Evolutionary conservation across 2,888 invertebrate species (phyloP), one percentile per base, ranked within the genome.

Genomic region (Campaea margaritaria): DNA sequence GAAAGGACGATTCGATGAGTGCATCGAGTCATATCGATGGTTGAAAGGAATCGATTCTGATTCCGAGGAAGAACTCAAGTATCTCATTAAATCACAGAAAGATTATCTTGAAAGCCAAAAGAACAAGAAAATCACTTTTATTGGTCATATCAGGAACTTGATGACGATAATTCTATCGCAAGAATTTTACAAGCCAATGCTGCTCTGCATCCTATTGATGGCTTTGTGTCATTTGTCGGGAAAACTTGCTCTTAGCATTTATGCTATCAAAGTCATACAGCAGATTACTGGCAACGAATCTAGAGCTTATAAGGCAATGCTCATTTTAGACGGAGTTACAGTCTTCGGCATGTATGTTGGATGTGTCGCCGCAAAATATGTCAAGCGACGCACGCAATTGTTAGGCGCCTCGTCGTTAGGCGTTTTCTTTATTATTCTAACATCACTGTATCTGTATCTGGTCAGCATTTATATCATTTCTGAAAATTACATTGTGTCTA

Each of bases 321-420:
- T 67, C 8, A 64, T 66, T 42, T 62, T 72, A 51, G 67, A 68
- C 34, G 67, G 63, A 9, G 52, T 65, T 8, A 65, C 63, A 5
- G 56, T 68, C 21, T 43, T 71, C 0, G 68, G 71, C 4, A 74
- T 74, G 68, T 77, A n/a, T n/a, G n/a, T n/a, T n/a, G n/a, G n/a
- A n/a, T n/a, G n/a, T n/a, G n/a, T n/a, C n/a, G n/a, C n/a, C n/a
- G n/a, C n/a, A n/a, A n/a, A n/a, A n/a, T n/a, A n/a, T n/a, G n/a
- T n/a, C n/a, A n/a, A n/a, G n/a, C n/a, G n/a, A n/a, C n/a, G n/a
- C 2, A 21, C 44, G n/a, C 44, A 44, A 7, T 8, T 44, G 13
- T 27, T 27, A 28, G n/a, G 44, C 12, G 27, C 27, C 7, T 34
- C 34, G 34, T 34, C 10, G 7, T 44, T 27, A 27, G 27, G 27